These are phyloP conservation scores for Oceanodroma leucorhoa DNA, from an alignment of 2,797 vertebrate genomes.

Conservation along the genomic window DNA sequence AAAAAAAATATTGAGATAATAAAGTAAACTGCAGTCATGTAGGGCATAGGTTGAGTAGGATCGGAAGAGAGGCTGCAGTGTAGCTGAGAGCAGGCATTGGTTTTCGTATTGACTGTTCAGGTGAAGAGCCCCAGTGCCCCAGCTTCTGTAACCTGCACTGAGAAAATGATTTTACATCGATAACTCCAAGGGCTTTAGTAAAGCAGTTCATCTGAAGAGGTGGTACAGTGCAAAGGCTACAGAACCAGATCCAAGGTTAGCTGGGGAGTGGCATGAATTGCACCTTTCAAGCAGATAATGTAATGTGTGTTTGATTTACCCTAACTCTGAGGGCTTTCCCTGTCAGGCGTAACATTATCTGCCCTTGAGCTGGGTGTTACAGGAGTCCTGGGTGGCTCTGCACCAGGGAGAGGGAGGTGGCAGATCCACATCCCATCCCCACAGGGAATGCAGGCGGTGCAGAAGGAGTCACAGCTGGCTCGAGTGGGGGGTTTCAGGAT, in stretches of 20 bases:
- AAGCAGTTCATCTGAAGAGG: neutral
- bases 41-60: neutral
- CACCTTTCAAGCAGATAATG: neutral
- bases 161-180: accelerated
- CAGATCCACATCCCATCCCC: neutral
- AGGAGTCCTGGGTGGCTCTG: neutral
- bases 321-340: neutral
- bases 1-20: neutral
- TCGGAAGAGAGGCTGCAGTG: neutral
- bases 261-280: neutral
- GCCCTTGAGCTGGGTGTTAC: neutral
- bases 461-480: neutral
- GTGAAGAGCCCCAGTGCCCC: neutral
- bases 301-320: neutral
- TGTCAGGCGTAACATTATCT: neutral
- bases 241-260: neutral
- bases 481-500: neutral
- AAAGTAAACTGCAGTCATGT: neutral
- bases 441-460: neutral
- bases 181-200: neutral
- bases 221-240: neutral
- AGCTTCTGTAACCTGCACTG: neutral
- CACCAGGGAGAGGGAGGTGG: neutral
- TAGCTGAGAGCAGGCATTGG: neutral
- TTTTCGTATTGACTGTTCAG: accelerated